Evolutionary conservation across 2,888 invertebrate genomes (phyloP), one percentile per base, ranked within the genome.

Genomic region (Bibio marci): DNA sequence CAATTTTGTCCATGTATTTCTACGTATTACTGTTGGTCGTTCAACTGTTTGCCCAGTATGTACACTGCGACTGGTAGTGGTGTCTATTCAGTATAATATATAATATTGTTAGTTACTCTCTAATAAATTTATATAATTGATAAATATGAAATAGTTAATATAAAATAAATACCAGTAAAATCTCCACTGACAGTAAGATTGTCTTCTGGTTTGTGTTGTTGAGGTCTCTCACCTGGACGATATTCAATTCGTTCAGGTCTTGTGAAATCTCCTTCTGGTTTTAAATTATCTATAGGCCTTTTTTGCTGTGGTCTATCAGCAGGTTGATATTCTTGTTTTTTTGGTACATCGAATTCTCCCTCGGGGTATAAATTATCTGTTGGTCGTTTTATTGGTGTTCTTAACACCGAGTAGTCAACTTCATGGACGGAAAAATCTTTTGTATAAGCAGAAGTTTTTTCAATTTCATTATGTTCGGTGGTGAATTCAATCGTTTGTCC

Each of bases 1-100:
- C 33, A 79, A 63, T 57, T 81, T 81, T 0, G 81, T 81, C 67
- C 74, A 81, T 2, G 81, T 82, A 50, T 80, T 79, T 39, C 80
- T 69, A 47, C 81, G 65, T 35, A 78, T 71, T 42, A 73, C 70
- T 50, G 64, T 69, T 32, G 74, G 68, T 49, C 75, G 63, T 56
- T 76, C 77, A 6, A 67, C 65, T 44, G 71, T 69, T 55, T 73
- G 70, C n/a, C 74, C 71, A 45, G 76, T 77, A 56, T 73, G 81
- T 53, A 76, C 78, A 43, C 69, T 60, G 49, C 74, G 73, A 38
- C 71, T 68, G 37, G 80, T 81, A 42, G 80, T 80, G 41, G 70
- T 65, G 59, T 75, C 80, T 80, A 58, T 47, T 67, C 17, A 28
- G 2, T 7, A 39, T 22, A 22, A 22, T 6, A 22, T 22, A 22